Conservation (phyloP, 2,797 vertebrate genomes). For the Salarias fasciatus region DNA sequence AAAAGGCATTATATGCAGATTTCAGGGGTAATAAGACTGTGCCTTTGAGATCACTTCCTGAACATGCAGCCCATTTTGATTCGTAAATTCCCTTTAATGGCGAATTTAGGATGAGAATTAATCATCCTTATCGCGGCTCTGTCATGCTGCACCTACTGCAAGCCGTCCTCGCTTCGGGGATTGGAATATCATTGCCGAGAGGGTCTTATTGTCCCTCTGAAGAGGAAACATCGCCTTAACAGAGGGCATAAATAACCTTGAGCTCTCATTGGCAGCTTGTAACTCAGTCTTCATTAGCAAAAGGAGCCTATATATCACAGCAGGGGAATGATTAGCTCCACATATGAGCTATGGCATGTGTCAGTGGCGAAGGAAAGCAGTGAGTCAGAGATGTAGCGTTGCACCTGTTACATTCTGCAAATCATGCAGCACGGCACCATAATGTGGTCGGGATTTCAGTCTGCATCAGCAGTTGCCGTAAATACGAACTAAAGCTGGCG, state of each 20-base stretch:
- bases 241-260: constrained; percentile 63
- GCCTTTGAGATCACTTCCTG: background rate
- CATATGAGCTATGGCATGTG: constrained; percentile 49
- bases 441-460: too few relatives aligned
- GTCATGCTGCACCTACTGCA: constrained; percentile 13
- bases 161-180: constrained; percentile 14
- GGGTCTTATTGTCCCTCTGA: constrained; percentile 34
- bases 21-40: background rate
- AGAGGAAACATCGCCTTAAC: constrained; percentile 40
- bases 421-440: too few relatives aligned
- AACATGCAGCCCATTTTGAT: background rate
- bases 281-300: constrained; percentile 71
- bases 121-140: constrained; percentile 38
- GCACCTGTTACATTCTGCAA: constrained; percentile 2
- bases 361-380: constrained; percentile 37
- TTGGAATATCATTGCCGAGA: constrained; percentile 31
- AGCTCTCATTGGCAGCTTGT: constrained; percentile 67
- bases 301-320: constrained; percentile 66
- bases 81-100: constrained; percentile 4
- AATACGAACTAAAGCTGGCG: constrained; percentile 6
- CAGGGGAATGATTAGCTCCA: constrained; percentile 64
- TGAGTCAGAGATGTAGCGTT: background rate
- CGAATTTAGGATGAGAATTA: constrained; percentile 19
- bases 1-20: background rate
- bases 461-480: too few relatives aligned